A percentile compares a stretch with the other conserved stretches of the same genome.
These are phyloP conservation scores for Melierax canorus DNA, from an alignment of 2,113 vertebrate genomes.

Conservation along the genomic window DNA sequence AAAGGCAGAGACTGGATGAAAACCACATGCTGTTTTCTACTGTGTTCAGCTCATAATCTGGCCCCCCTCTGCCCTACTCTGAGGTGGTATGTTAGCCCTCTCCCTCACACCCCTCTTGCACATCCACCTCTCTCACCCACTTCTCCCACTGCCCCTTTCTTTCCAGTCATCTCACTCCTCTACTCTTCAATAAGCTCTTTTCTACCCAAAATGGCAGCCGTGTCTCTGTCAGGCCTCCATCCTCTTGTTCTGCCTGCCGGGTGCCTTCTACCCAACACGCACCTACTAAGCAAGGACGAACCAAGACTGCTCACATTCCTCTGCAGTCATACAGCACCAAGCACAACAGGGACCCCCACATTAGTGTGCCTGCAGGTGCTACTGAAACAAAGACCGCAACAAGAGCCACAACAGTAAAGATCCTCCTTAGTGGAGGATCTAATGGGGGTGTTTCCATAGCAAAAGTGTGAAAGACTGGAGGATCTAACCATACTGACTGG, in stretches of 20 bases:
- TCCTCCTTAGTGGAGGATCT: not conserved
- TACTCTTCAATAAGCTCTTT: not conserved
- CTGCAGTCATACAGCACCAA: not conserved
- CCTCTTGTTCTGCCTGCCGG: not conserved
- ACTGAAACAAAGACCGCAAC: not conserved
- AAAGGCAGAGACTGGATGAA: not conserved
- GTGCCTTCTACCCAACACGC: not conserved
- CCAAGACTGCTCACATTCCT: not conserved
- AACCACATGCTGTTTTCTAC: not conserved
- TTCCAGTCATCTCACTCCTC: not conserved
- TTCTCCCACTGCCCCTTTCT: not conserved
- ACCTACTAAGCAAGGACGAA: not conserved
- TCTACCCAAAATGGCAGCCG: not conserved
- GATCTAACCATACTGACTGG: not conserved
- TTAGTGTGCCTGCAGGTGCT: not conserved
- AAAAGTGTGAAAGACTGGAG: not conserved
- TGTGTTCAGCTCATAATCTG: not conserved
- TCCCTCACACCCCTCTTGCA: not conserved
- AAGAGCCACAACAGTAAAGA: not conserved
- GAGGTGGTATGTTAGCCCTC: not conserved
- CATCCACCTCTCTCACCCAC: not conserved
- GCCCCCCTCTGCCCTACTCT: not conserved
- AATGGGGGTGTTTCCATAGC: not conserved
- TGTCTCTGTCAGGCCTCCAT: not conserved
- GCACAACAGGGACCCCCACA: not conserved